Percentiles rank a stretch among this genome's conserved stretches.
These are phyloP conservation scores for Sepiola atlantica DNA, from an alignment of 2,888 invertebrate genomes.

Conservation along the genomic window DNA sequence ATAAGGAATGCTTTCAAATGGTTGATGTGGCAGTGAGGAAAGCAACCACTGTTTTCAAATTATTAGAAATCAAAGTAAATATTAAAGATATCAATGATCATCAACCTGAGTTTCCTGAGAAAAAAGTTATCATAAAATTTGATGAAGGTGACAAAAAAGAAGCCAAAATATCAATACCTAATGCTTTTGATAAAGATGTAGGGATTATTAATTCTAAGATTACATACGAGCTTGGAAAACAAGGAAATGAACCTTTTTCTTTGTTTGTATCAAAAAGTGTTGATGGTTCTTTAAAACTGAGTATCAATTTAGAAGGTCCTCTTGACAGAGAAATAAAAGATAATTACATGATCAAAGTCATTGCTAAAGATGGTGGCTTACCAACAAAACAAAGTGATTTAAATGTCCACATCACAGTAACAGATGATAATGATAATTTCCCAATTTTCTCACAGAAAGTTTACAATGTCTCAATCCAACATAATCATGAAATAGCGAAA, in stretches of 20 bases:
- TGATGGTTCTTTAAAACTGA: not conserved
- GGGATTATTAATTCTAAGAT: not conserved
- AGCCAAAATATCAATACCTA: not conserved
- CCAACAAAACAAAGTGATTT: not conserved
- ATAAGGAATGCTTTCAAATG: not conserved
- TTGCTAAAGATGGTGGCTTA: not conserved
- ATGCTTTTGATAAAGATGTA: not conserved
- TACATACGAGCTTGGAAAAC: not conserved
- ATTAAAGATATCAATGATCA: not conserved
- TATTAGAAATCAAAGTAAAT: not conserved
- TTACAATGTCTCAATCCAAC: not conserved
- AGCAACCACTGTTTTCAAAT: not conserved
- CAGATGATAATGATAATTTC: not conserved
- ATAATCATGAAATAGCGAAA: not conserved
- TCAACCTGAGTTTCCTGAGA: not conserved
- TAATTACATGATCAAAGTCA: not conserved
- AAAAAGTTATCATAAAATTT: not conserved
- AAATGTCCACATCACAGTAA: not conserved
- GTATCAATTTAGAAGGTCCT: not conserved
- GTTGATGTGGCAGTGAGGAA: not conserved
- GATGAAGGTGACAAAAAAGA: not conserved
- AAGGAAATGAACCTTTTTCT: not conserved
- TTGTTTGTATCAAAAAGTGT: not conserved
- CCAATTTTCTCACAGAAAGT: not conserved
- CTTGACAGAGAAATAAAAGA: slow-evolving; percentile 1